A percentile compares a stretch with the other conserved stretches of the same genome.
These are phyloP conservation scores for Calephelis perditalis DNA, from an alignment of 2,888 invertebrate genomes.

Conservation along the genomic window DNA sequence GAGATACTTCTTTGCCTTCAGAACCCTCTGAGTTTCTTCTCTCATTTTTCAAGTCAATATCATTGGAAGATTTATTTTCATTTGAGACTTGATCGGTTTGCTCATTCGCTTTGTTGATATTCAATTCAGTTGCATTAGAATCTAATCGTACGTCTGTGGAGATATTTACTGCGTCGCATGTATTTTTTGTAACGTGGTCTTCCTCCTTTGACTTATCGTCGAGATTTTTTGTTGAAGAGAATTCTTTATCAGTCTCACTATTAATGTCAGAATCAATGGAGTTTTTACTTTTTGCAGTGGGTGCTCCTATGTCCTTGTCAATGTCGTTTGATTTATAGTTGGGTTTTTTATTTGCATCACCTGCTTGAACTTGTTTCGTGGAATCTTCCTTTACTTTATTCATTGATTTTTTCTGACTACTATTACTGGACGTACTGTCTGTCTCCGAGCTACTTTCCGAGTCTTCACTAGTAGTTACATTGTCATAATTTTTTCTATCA, in stretches of 20 bases:
- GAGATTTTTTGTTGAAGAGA: not conserved
- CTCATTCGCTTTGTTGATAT: not conserved
- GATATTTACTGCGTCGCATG: not conserved
- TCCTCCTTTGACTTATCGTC: not conserved
- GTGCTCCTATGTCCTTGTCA: not conserved
- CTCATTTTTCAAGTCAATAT: no score
- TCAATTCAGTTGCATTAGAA: constrained; percentile 23
- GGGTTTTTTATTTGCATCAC: not conserved
- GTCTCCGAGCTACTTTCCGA: constrained; percentile 41
- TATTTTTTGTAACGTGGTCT: not conserved
- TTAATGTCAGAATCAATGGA: not conserved
- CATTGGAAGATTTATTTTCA: constrained; percentile 12
- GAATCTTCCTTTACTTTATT: not conserved
- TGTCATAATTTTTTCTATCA: constrained; percentile 53
- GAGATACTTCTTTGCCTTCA: no score
- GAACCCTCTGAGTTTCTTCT: no score
- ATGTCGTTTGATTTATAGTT: not conserved
- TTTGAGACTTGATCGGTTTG: constrained; percentile 1
- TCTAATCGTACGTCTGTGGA: constrained; percentile 21
- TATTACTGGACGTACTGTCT: constrained; percentile 10
- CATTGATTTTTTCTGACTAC: not conserved
- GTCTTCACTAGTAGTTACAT: constrained; percentile 42
- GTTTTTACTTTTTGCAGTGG: not conserved
- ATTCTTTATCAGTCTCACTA: not conserved
- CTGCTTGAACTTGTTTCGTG: not conserved